Evolutionary conservation across 1,140 invertebrate species (phyloP).

Genomic region (Phortica variegata): DNA sequence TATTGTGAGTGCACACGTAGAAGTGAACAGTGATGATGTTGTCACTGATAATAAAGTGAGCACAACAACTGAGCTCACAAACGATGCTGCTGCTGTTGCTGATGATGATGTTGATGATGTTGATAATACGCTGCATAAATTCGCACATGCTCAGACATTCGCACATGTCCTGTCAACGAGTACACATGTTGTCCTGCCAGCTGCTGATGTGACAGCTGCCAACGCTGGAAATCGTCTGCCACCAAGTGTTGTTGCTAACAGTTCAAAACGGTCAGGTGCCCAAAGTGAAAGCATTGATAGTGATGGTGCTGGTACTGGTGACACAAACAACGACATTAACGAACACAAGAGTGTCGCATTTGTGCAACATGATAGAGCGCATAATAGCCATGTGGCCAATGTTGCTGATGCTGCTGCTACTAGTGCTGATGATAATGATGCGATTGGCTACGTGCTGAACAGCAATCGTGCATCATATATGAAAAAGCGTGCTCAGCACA

Average conservation of each 20-base stretch:
- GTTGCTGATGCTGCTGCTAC: not conserved
- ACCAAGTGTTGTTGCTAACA: too few species aligned
- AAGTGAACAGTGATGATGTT: constrained; percentile 23
- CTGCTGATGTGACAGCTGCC: too few species aligned
- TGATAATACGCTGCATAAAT: constrained; percentile 24
- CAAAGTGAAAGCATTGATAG: not conserved
- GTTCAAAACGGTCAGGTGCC: too few species aligned
- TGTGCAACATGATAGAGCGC: constrained; percentile 33
- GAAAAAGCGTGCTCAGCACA: not conserved
- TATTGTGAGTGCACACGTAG: not conserved
- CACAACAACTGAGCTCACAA: constrained; percentile 25
- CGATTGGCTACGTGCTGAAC: constrained; percentile 37
- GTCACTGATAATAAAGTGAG: constrained; percentile 31
- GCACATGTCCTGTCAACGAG: not conserved
- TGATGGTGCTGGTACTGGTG: not conserved
- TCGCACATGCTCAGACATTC: constrained; percentile 11
- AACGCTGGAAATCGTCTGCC: too few species aligned
- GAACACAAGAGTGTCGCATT: constrained; percentile 31
- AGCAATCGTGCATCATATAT: constrained; percentile 7
- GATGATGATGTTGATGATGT: not conserved
- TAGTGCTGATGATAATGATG: constrained; percentile 8
- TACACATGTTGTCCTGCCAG: too few species aligned
- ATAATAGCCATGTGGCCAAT: constrained; percentile 23
- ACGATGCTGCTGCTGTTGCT: constrained; percentile 3
- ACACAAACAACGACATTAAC: constrained; percentile 3